Percentiles rank a stretch among this genome's conserved stretches.
These are phyloP conservation scores for Argopecten irradians DNA, from an alignment of 1,140 invertebrate genomes.

Conservation along the genomic window DNA sequence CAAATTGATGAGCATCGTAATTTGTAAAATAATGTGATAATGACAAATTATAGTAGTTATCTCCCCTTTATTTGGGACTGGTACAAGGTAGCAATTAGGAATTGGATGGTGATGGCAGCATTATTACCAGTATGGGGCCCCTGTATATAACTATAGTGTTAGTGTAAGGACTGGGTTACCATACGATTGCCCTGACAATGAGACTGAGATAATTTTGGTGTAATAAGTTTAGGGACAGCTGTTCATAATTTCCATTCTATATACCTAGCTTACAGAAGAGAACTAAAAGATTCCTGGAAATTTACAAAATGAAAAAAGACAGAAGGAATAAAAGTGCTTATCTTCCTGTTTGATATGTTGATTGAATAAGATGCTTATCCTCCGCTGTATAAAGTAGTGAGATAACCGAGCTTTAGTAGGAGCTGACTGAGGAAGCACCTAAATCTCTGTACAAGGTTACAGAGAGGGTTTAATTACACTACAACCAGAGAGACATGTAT, in stretches of 20 bases:
- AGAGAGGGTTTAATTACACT: background rate
- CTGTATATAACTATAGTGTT: background rate
- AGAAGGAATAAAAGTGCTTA: background rate
- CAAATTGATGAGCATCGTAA: background rate
- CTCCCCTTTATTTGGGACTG: background rate
- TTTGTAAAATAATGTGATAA: background rate
- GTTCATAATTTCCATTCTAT: background rate
- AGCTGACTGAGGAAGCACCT: too few relatives aligned
- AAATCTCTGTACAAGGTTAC: background rate
- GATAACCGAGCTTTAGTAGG: background rate
- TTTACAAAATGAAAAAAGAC: too few relatives aligned
- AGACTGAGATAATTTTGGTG: background rate
- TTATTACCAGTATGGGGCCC: background rate
- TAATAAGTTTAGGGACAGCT: background rate
- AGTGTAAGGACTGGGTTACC: background rate
- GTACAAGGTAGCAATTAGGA: background rate
- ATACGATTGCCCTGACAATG: background rate
- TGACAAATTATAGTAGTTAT: background rate
- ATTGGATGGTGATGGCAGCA: background rate
- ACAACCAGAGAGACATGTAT: background rate
- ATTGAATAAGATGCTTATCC: too few relatives aligned
- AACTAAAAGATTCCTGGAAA: too few relatives aligned
- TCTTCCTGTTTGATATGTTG: too few relatives aligned
- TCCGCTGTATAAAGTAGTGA: too few relatives aligned
- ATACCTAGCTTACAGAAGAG: background rate